phyloP scores from a whole-genome alignment of 2,113 vertebrate species.

The Steatornis caripensis region DNA sequence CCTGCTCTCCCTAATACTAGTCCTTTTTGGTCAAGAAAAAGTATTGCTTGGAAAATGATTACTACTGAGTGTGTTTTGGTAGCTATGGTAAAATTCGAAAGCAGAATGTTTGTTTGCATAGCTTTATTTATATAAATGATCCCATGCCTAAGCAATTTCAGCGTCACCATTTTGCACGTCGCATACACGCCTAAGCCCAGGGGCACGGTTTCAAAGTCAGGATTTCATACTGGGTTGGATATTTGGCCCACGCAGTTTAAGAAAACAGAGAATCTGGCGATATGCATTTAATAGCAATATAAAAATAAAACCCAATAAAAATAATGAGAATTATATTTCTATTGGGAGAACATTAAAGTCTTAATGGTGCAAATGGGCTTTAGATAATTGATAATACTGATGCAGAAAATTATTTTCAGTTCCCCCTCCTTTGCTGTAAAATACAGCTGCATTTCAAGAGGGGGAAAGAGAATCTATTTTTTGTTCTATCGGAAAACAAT shows the following conservation, averaged over 20 bases:
- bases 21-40: background rate
- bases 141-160: background rate
- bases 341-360: constrained; percentile 43
- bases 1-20: background rate
- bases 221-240: constrained; percentile 5
- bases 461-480: background rate
- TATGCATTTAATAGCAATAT: constrained; percentile 47
- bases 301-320: constrained; percentile 63
- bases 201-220: background rate
- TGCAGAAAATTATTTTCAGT: constrained; percentile 58
- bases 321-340: constrained; percentile 62
- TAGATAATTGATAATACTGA: constrained; percentile 60
- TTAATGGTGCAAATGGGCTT: constrained; percentile 57
- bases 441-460: constrained; percentile 23
- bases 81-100: background rate
- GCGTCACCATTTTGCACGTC: background rate
- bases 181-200: background rate
- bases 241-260: constrained; percentile 41
- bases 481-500: background rate
- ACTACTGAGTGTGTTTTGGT: background rate
- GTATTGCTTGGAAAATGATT: background rate
- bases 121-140: constrained; percentile 14
- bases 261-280: constrained; percentile 34
- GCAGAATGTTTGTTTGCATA: background rate
- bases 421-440: constrained; percentile 48